Conservation (phyloP, 2,113 vertebrate genomes). For the Chauna torquata region DNA sequence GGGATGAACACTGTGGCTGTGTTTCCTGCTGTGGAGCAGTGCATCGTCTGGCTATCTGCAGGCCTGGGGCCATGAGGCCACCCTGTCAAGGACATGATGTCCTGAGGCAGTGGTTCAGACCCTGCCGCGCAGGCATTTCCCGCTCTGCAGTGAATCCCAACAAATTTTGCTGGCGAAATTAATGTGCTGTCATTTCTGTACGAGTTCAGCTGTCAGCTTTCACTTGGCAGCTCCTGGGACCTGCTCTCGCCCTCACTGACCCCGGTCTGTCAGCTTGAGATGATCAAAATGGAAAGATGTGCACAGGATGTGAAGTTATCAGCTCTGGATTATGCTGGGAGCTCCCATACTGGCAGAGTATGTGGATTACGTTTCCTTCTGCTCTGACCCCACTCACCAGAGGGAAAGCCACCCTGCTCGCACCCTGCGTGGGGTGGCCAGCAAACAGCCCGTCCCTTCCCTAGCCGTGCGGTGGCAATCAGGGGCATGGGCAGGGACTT, state of each 20-base stretch:
- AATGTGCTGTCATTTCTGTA: background rate
- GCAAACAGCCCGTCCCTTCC: background rate
- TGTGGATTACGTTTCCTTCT: background rate
- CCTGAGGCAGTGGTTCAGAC: background rate
- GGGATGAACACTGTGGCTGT: background rate
- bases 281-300: background rate
- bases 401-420: background rate
- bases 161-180: background rate
- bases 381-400: background rate
- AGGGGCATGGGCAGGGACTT: fast-evolving
- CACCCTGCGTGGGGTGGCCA: background rate
- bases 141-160: background rate
- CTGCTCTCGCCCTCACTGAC: background rate
- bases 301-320: no score
- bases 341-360: background rate
- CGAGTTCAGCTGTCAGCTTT: background rate
- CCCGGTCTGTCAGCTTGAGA: background rate
- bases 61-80: background rate
- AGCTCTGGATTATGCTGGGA: background rate
- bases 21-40: background rate
- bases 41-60: background rate
- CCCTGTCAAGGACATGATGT: background rate
- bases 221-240: background rate
- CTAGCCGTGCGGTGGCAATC: fast-evolving
- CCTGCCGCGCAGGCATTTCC: background rate